Percentiles rank a stretch among this genome's conserved stretches.
phyloP scores from a whole-genome alignment of 2,113 vertebrate genomes.

The Eira barbara region DNA sequence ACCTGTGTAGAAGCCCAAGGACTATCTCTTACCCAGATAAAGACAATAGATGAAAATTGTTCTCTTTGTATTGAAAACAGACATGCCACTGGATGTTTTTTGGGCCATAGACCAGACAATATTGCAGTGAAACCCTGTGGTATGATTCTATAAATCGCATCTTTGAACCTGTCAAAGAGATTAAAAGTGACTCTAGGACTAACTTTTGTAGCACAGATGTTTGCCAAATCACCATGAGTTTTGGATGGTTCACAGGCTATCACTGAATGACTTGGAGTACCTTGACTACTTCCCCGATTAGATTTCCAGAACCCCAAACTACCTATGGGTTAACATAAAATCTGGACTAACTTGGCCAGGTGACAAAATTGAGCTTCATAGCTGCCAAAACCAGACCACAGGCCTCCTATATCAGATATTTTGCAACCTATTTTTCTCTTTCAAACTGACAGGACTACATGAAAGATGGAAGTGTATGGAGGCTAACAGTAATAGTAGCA shows the following conservation, averaged over 20 bases:
- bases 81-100: not conserved
- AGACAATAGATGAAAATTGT: not conserved
- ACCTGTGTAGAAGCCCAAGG: not conserved
- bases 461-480: not conserved
- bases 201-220: not conserved
- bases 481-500: not conserved
- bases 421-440: not conserved
- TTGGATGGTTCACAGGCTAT: not conserved
- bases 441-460: not conserved
- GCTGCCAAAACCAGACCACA: not conserved
- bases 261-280: not conserved
- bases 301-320: not conserved
- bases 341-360: not conserved
- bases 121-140: not conserved
- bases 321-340: not conserved
- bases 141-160: not conserved
- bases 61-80: not conserved
- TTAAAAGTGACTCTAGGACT: not conserved
- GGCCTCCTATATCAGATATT: not conserved
- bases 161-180: not conserved
- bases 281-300: not conserved
- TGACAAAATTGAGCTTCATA: not conserved
- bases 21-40: not conserved
- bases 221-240: not conserved
- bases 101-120: not conserved